These are phyloP conservation scores for Meteorus cinctellus DNA, from an alignment of 2,888 invertebrate species.

Conservation along the genomic window DNA sequence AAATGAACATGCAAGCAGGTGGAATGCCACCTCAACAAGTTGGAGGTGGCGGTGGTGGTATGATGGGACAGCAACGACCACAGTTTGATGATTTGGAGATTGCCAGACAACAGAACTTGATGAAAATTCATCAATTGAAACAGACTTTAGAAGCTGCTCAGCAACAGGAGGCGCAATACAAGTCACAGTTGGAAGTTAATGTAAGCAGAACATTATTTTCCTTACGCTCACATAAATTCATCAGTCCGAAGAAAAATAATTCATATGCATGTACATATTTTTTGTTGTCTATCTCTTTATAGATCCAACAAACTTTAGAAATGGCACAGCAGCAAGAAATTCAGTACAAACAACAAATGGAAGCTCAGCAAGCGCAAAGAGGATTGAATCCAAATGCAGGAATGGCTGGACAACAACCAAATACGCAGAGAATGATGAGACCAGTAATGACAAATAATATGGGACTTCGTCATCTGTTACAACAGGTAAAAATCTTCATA, in stretches of 20 bases:
- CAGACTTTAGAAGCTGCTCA: conserved; percentile 88
- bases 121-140: conserved; percentile 84
- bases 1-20: conserved; percentile 66
- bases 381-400: conserved; percentile 65
- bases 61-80: conserved; percentile 69
- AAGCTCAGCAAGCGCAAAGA: conserved; percentile 74
- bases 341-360: conserved; percentile 83
- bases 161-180: conserved; percentile 85
- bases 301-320: conserved; percentile 80
- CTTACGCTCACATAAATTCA: conserved; percentile 11
- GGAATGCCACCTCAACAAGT: conserved; percentile 67
- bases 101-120: conserved; percentile 85
- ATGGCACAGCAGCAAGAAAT: conserved; percentile 87
- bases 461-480: conserved; percentile 85
- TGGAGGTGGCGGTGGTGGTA: conserved; percentile 56
- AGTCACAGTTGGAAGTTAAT: conserved; percentile 84
- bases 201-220: conserved; percentile 73
- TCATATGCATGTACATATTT: neutral
- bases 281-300: conserved; percentile 35
- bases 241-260: too few species aligned
- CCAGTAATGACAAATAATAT: conserved; percentile 86
- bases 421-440: conserved; percentile 81
- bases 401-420: conserved; percentile 72
- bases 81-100: conserved; percentile 79
- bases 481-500: conserved; percentile 64